A percentile compares a stretch with the other conserved stretches of the same genome.
Evolutionary conservation across 2,113 vertebrate genomes (phyloP).

Genomic region (Siphamia tubifer): DNA sequence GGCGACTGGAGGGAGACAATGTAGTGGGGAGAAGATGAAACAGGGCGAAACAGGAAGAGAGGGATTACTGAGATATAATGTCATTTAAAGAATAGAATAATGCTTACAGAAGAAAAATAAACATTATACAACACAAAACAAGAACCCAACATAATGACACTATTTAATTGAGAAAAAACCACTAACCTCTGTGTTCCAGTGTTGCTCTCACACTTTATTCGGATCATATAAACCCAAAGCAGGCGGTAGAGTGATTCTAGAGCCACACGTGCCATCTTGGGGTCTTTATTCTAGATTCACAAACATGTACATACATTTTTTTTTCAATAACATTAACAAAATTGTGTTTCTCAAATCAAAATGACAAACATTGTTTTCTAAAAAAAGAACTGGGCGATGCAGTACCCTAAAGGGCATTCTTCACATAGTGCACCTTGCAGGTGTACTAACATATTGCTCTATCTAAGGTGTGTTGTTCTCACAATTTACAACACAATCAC

Average conservation of each 20-base stretch:
- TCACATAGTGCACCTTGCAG: not conserved
- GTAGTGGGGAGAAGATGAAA: constrained; percentile 27
- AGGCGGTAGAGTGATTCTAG: constrained; percentile 96
- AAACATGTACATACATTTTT: constrained; percentile 18
- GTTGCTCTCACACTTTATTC: constrained; percentile 99
- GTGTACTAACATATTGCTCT: not conserved
- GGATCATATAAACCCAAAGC: constrained; percentile 99
- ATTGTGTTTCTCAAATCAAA: not conserved
- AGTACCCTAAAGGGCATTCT: not conserved
- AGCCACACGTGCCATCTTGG: constrained; percentile 99
- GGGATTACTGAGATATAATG: not conserved
- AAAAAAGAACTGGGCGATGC: not conserved
- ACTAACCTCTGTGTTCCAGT: constrained; percentile 95
- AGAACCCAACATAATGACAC: not conserved
- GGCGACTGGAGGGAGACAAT: no score
- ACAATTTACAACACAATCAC: not conserved
- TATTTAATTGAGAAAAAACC: not conserved
- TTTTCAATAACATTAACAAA: not conserved
- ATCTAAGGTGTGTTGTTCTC: not conserved
- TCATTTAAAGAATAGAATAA: no score
- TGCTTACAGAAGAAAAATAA: no score
- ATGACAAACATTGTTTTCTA: not conserved
- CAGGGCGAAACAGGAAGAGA: not conserved
- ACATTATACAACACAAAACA: not conserved
- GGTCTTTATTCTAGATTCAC: constrained; percentile 91